Conservation (phyloP, 2,113 vertebrate genomes). For the Gobius niger region DNA sequence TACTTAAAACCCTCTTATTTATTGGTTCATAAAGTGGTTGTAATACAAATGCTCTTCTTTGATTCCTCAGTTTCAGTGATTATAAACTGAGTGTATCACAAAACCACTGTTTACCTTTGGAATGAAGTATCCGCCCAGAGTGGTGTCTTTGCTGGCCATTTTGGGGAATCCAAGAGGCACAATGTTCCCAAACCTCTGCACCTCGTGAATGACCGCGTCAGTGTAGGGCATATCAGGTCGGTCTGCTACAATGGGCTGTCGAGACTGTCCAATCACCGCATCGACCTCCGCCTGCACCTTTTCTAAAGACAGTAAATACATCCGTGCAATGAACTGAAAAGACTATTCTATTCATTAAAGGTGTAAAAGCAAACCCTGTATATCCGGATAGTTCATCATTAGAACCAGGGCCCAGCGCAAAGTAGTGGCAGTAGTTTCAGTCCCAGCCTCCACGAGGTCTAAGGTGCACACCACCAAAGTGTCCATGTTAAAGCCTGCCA, state of each 20-base stretch:
- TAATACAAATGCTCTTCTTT: no score
- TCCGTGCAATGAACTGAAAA: not conserved
- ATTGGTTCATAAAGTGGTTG: no score
- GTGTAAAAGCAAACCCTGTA: slow-evolving; percentile 80
- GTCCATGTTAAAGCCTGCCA: slow-evolving; percentile 73
- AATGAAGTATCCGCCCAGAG: slow-evolving; percentile 73
- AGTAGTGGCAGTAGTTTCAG: slow-evolving; percentile 83
- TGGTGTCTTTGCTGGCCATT: slow-evolving; percentile 61
- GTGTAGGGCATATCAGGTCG: slow-evolving; percentile 80
- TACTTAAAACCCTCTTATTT: no score
- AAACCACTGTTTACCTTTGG: slow-evolving; percentile 72
- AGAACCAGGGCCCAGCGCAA: slow-evolving; percentile 86
- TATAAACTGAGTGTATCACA: not conserved
- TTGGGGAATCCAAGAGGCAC: slow-evolving; percentile 75
- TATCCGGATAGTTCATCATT: slow-evolving; percentile 83
- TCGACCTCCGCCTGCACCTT: slow-evolving; percentile 80
- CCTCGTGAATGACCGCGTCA: slow-evolving; percentile 83
- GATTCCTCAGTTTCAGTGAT: no score
- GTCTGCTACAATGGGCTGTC: slow-evolving; percentile 71
- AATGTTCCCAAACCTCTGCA: slow-evolving; percentile 78
- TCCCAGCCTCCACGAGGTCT: slow-evolving; percentile 90
- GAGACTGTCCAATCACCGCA: slow-evolving; percentile 65
- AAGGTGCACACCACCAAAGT: slow-evolving; percentile 79
- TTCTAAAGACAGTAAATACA: slow-evolving; percentile 34
- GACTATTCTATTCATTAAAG: not conserved